A percentile compares a stretch with the other conserved stretches of the same genome.
phyloP scores from a whole-genome alignment of 2,113 vertebrate species.

The Percopsis transmontana region DNA sequence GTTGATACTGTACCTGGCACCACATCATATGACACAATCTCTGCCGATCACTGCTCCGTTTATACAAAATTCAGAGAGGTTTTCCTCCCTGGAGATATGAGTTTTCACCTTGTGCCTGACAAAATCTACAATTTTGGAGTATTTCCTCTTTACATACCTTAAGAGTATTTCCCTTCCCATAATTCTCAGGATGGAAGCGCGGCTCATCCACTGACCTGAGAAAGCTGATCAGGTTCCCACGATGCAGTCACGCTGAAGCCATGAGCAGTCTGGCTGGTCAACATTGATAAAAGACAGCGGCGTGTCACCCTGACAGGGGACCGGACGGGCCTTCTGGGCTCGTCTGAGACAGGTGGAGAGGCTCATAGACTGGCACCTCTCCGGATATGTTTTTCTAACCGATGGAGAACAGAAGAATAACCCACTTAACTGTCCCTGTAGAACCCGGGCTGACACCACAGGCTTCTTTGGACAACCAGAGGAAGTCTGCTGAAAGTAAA shows the following conservation, averaged over 20 bases:
- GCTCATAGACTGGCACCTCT: slow-evolving; percentile 65
- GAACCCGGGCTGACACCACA: slow-evolving; percentile 26
- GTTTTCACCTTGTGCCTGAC: slow-evolving; percentile 29
- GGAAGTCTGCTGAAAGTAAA: slow-evolving; percentile 50
- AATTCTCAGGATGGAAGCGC: slow-evolving; percentile 66
- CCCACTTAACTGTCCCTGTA: slow-evolving; percentile 52
- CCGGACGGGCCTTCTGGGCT: slow-evolving; percentile 46
- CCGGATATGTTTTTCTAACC: slow-evolving; percentile 36
- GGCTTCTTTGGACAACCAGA: slow-evolving; percentile 49
- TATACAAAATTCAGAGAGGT: slow-evolving; percentile 14
- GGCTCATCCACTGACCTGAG: slow-evolving; percentile 64
- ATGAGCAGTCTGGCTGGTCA: slow-evolving; percentile 65
- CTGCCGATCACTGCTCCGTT: slow-evolving; percentile 3
- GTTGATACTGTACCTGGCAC: slow-evolving; percentile 19
- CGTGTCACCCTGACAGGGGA: slow-evolving; percentile 62
- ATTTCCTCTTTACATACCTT: slow-evolving; percentile 58
- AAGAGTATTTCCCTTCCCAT: slow-evolving; percentile 61
- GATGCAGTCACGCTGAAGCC: slow-evolving; percentile 48
- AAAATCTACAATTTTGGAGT: slow-evolving; percentile 8
- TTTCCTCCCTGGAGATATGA: slow-evolving; percentile 39
- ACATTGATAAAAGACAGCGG: slow-evolving; percentile 73
- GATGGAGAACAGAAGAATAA: slow-evolving; percentile 24
- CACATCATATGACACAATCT: slow-evolving; percentile 1
- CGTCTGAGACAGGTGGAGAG: slow-evolving; percentile 37
- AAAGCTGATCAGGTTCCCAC: slow-evolving; percentile 69